Percentiles rank a stretch among this genome's conserved stretches.
Evolutionary conservation across 1,140 invertebrate species (phyloP).

Genomic region (Pseudomyrmex dendroicus): DNA sequence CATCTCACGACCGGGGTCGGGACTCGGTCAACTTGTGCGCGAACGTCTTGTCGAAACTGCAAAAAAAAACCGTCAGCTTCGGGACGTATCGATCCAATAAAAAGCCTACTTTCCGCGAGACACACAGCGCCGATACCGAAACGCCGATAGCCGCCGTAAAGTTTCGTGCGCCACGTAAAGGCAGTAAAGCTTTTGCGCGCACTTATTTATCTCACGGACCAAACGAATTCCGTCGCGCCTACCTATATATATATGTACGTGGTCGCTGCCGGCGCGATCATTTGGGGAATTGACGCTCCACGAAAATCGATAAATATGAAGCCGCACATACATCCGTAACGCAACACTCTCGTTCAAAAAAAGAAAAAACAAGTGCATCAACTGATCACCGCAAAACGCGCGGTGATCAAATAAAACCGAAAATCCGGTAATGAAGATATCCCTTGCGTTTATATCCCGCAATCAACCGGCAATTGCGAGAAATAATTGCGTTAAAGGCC

Average conservation of each 20-base stretch:
- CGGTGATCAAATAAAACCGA: constrained; percentile 1
- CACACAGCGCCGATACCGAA: constrained; percentile 18
- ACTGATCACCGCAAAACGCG: not conserved
- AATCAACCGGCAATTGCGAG: not conserved
- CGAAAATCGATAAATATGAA: constrained; percentile 41
- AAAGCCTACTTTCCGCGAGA: constrained; percentile 44
- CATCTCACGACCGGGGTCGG: not conserved
- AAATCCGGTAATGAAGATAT: constrained; percentile 14
- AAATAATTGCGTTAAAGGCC: not conserved
- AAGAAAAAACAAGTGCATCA: not conserved
- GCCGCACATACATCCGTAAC: not conserved
- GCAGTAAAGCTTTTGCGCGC: constrained; percentile 52
- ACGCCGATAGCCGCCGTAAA: constrained; percentile 21
- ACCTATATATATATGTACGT: not conserved
- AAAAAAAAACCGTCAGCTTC: constrained; percentile 37
- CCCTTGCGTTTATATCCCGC: not conserved
- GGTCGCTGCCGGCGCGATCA: constrained; percentile 5
- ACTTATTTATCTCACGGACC: constrained; percentile 38
- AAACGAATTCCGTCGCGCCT: constrained; percentile 43
- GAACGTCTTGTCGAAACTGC: constrained; percentile 29
- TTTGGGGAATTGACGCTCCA: constrained; percentile 36
- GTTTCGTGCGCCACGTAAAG: constrained; percentile 35
- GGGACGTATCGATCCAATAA: constrained; percentile 43
- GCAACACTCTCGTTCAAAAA: not conserved
- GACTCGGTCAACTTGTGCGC: not conserved